Conservation (phyloP, 2,113 vertebrate species). For the Semnornis frantzii region DNA sequence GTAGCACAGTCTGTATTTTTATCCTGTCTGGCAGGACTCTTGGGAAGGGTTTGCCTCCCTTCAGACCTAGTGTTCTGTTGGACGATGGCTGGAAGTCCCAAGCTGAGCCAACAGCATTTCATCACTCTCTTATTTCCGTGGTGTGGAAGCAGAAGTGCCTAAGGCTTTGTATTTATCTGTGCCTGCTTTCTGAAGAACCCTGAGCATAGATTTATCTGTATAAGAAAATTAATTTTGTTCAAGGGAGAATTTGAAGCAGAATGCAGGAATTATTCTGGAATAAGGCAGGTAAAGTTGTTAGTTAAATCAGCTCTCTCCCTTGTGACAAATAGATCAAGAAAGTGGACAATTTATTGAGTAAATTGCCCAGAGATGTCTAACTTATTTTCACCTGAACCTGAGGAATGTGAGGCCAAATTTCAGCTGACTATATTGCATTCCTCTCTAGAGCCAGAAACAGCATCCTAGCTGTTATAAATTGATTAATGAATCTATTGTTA, state of each 20-base stretch:
- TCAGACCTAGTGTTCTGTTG: neutral
- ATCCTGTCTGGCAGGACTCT: neutral
- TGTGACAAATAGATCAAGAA: constrained; percentile 30
- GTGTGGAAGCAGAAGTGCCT: neutral
- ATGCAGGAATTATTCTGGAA: neutral
- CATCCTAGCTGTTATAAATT: constrained; percentile 32
- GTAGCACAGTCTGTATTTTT: fast-evolving
- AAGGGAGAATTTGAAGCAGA: constrained; percentile 1
- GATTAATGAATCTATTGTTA: constrained; percentile 59
- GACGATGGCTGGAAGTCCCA: neutral
- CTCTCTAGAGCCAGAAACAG: constrained; percentile 37
- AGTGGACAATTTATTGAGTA: constrained; percentile 1
- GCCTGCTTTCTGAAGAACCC: constrained; percentile 12
- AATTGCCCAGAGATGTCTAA: constrained; percentile 26
- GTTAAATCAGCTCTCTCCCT: constrained; percentile 2
- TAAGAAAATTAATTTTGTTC: constrained; percentile 39
- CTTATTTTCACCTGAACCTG: constrained; percentile 47
- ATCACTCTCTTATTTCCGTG: neutral
- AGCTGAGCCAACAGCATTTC: neutral
- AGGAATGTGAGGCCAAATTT: constrained; percentile 27
- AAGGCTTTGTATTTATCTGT: neutral
- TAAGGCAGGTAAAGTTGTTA: constrained; percentile 25
- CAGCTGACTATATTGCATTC: constrained; percentile 31
- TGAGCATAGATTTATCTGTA: constrained; percentile 22
- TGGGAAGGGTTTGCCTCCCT: neutral